phyloP scores from a whole-genome alignment of 1,140 invertebrate genomes.

The Drosophila littoralis region DNA sequence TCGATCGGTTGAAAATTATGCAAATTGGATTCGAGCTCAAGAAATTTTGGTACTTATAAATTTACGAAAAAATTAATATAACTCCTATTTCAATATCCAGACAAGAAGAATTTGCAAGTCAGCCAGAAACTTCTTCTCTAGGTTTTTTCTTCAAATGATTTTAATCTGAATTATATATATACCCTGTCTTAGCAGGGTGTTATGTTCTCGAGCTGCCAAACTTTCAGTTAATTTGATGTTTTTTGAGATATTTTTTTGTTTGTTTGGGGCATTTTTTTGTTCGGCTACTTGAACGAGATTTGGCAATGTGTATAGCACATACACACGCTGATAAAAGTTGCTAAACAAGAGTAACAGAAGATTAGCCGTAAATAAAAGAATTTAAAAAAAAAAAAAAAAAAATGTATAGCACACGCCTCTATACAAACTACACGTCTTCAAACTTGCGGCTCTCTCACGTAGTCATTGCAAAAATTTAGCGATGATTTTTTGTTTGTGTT shows the following conservation, averaged over 20 bases:
- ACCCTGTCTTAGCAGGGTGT: neutral
- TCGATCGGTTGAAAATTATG: too few relatives aligned
- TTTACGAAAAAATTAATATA: too few relatives aligned
- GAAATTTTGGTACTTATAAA: too few relatives aligned
- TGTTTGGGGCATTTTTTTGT: conserved; percentile 6
- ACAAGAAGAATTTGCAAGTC: too few relatives aligned
- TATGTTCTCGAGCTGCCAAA: neutral
- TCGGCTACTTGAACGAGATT: conserved; percentile 18
- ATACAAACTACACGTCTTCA: conserved; percentile 18
- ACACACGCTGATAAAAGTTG: too few relatives aligned
- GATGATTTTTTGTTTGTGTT: conserved; percentile 57
- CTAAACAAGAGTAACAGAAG: too few relatives aligned
- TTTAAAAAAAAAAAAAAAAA: too few relatives aligned
- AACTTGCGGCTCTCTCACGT: conserved; percentile 48
- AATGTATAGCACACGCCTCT: conserved; percentile 35
- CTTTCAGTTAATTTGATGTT: neutral
- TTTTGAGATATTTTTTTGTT: conserved; percentile 9
- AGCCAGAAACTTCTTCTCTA: too few relatives aligned
- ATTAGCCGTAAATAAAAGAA: too few relatives aligned
- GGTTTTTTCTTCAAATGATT: too few relatives aligned
- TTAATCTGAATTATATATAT: neutral
- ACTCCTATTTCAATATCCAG: too few relatives aligned
- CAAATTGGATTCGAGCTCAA: too few relatives aligned
- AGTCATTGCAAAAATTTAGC: conserved; percentile 72
- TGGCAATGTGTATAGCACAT: conserved; percentile 32